Evolutionary conservation across 2,113 vertebrate genomes (phyloP), one percentile per base, ranked within the genome.

Genomic region (Stigmatopora nigra): DNA sequence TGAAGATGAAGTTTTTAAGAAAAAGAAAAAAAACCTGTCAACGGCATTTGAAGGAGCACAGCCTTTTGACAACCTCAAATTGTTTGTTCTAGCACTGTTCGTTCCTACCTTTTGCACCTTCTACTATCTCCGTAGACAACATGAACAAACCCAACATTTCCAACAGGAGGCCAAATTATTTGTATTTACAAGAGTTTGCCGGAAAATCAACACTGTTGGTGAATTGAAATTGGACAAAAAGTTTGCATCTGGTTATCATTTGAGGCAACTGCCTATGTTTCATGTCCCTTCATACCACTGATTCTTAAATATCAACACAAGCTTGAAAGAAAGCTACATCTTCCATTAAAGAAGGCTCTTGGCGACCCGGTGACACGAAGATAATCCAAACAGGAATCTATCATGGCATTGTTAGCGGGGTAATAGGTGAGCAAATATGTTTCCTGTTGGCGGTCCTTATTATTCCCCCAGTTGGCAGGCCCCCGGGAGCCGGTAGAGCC

Each of bases 311-410:
- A 44, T 67, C 81, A 80, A 71, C 70, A 53, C 80, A 6, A 79
- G 69, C 71, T 86, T 73, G 68, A 61, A 73, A 48, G 81, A 74
- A 72, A 49, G 8, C 56, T 67, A 70, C 68, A 13, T 61, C 61
- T 75, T 74, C 83, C 71, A 78, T 89, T 86, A 83, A 41, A 73
- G 76, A 64, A 44, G 46, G 63, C 73, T 81, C 78, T 86, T 74
- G 65, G 57, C 67, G 77, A 78, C 25, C 73, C 70, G 60, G 68
- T 87, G 87, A 88, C 84, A 85, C 78, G 73, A 62, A 68, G 82
- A 81, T 88, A 83, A 90, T 87, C 82, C 75, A 80, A 78, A 80
- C 76, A 80, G 75, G 78, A 88, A 86, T 91, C 85, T 85, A 89
- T 89, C 89, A 88, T 83, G 57, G 72, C 73, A 66, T 77, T 81